Conservation (phyloP, 1,140 invertebrate species). For the Tribolium castaneum region DNA sequence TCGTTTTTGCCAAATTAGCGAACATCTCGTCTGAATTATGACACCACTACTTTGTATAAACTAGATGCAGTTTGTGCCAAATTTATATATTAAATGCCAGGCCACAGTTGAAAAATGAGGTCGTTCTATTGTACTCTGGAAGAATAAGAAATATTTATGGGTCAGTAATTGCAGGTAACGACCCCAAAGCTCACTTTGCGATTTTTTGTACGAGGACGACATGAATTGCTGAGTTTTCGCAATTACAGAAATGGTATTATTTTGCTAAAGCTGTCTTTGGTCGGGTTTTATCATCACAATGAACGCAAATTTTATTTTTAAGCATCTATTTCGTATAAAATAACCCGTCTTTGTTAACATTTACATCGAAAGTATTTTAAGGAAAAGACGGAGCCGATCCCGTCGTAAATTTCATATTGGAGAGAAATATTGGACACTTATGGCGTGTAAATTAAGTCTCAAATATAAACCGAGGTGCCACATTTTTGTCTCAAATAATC, state of each 20-base stretch:
- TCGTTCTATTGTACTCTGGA: background rate
- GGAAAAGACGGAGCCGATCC: background rate
- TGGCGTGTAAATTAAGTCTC: background rate
- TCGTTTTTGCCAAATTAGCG: background rate
- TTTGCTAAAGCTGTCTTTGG: background rate
- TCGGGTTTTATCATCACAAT: background rate
- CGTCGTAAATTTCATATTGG: background rate
- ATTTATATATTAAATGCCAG: background rate
- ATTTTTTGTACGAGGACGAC: background rate
- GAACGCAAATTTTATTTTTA: background rate
- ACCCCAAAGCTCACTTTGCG: background rate
- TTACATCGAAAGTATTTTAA: background rate
- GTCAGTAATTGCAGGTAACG: background rate
- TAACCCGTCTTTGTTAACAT: background rate
- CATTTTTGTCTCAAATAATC: background rate
- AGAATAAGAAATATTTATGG: background rate
- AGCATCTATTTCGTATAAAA: background rate
- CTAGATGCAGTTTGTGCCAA: background rate
- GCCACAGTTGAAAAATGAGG: background rate
- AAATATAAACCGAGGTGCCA: background rate
- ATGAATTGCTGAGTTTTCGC: background rate
- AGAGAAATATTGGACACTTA: background rate
- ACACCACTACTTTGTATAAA: background rate
- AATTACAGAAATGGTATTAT: background rate
- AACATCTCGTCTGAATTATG: background rate